Evolutionary conservation across 2,113 vertebrate species (phyloP).

Genomic region (Antechinus flavipes): DNA sequence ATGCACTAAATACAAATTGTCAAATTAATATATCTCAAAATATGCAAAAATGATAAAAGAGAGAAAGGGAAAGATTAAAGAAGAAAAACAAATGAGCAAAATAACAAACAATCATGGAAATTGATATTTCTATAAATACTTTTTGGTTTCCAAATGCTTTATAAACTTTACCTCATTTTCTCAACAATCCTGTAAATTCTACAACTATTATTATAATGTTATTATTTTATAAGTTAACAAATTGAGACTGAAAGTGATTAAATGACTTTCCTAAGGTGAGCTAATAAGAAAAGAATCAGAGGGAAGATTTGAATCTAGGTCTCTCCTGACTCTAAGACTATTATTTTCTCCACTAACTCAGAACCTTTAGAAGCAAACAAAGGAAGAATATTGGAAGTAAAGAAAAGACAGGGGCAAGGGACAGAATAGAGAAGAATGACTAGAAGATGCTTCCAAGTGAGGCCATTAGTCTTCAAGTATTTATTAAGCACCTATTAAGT

Average conservation of each 20-base stretch:
- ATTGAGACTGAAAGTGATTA: too few relatives aligned
- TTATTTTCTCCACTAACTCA: neutral
- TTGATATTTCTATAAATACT: neutral
- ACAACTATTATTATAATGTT: neutral
- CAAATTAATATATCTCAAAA: neutral
- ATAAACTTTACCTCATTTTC: neutral
- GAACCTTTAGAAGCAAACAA: neutral
- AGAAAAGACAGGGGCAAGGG: neutral
- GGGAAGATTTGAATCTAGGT: neutral
- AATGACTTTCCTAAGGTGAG: neutral
- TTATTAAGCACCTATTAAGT: neutral
- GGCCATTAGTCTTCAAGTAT: neutral
- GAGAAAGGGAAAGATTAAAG: neutral
- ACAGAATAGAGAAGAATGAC: neutral
- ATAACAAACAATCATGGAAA: neutral
- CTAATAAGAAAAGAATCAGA: neutral
- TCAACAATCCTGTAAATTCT: neutral
- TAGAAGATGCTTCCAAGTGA: neutral
- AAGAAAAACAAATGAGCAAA: neutral
- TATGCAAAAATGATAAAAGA: neutral
- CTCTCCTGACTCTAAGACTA: fast-evolving
- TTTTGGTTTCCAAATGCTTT: neutral
- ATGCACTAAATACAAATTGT: neutral
- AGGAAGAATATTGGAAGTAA: neutral
- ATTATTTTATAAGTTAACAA: neutral